Evolutionary conservation across 2,113 vertebrate genomes (phyloP), one percentile per base, ranked within the genome.

Genomic region (Mus spicilegus): DNA sequence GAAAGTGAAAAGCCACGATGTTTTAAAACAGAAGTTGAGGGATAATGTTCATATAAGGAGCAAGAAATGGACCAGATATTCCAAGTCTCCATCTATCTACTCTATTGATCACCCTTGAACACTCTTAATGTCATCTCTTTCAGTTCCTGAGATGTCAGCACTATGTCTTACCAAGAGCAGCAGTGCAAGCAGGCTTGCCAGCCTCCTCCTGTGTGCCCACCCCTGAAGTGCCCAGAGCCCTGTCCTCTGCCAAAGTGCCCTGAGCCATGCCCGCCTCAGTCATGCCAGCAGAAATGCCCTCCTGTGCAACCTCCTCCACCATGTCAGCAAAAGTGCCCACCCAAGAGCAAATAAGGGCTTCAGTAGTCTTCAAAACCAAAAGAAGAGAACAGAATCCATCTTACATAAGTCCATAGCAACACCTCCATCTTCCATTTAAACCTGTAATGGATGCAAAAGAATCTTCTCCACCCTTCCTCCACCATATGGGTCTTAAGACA

Each of bases 291-390:
- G 65, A 92, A 95, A n/a, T 97, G 22, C 2, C 94, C 94, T 76
- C 76, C 93, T 39, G 84, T 95, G 86, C 72, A 94, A 9, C 30
- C 56, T 58, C 26, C 73, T 24, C 46, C 76, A 26, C 36, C 63
- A 4, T 96, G 91, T 80, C 95, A 97, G 61, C 70, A 85, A 26
- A 87, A 97, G 51, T 96, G 39, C 72, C 95, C 90, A 63, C 92
- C 92, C 33, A 95, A 96, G 67, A 86, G 58, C 93, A 96, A 97
- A 7, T 97, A 78, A 86, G 1, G 51, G n/a, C 22, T 75, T 67
- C 56, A 36, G 4, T 19, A 14, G 14, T 30, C 85, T 36, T 42
- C 51, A 65, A 58, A 22, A 33, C 0, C 75, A 86, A 13, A 33
- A 6, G 42, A 89, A 49, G 58, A 81, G 1, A 11, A 92, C 13